A percentile compares a stretch with the other conserved stretches of the same genome.
phyloP scores from a whole-genome alignment of 2,888 invertebrate genomes.

The Torymus texanus region DNA sequence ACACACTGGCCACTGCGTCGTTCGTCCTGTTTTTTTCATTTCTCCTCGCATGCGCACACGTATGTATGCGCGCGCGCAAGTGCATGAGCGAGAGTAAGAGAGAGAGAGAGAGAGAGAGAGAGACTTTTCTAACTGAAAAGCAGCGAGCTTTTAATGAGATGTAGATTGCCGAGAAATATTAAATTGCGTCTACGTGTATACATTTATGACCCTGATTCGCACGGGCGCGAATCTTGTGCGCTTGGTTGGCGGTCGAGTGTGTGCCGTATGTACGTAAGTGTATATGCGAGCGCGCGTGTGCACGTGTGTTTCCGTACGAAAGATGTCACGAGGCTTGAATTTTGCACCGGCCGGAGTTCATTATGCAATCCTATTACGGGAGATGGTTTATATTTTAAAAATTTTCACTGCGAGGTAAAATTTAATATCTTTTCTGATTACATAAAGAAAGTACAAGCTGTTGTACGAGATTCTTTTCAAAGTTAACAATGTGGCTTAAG shows the following conservation, averaged over 20 bases:
- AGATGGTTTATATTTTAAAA: not conserved
- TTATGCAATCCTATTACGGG: not conserved
- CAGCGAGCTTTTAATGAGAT: slow-evolving; percentile 28
- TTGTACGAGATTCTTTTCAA: too few relatives aligned
- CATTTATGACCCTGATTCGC: slow-evolving; percentile 1
- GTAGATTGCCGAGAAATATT: slow-evolving; percentile 44
- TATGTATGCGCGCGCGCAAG: not conserved
- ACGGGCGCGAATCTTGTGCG: too few relatives aligned
- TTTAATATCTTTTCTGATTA: slow-evolving; percentile 19
- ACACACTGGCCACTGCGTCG: slow-evolving; percentile 35
- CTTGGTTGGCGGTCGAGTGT: too few relatives aligned
- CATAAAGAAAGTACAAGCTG: slow-evolving; percentile 11
- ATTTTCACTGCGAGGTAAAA: not conserved
- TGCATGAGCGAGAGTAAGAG: not conserved
- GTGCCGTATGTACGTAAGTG: too few relatives aligned
- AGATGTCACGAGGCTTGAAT: not conserved
- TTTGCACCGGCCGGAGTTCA: not conserved
- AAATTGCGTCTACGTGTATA: slow-evolving; percentile 24
- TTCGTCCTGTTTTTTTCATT: not conserved
- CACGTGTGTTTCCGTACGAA: too few relatives aligned
- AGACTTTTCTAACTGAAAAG: not conserved
- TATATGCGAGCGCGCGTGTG: too few relatives aligned
- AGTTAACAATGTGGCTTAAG: not conserved
- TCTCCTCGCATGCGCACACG: not conserved
- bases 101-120: not conserved